Evolutionary conservation across 2,113 vertebrate genomes (phyloP).

Genomic region (Brienomyrus longianalis): DNA sequence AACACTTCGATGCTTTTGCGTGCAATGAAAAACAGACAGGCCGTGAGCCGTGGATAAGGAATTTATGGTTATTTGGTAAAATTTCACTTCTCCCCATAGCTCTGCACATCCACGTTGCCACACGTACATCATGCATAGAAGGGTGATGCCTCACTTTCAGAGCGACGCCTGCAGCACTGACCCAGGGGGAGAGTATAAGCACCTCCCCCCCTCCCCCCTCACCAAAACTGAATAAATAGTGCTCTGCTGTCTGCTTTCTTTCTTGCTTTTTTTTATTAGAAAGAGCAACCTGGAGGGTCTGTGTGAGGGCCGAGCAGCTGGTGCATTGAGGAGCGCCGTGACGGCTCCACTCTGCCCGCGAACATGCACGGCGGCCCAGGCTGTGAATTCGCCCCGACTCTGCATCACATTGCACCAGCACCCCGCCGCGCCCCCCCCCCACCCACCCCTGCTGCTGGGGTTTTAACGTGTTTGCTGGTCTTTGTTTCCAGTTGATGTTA

Average conservation of each 20-base stretch:
- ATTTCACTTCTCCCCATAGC: neutral
- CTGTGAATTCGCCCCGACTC: neutral
- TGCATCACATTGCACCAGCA: neutral
- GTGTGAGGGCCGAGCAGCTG: conserved; percentile 63
- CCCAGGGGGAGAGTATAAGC: neutral
- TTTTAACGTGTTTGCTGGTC: neutral
- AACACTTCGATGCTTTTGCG: neutral
- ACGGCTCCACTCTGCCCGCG: neutral
- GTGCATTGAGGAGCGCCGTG: conserved; percentile 49
- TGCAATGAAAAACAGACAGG: neutral
- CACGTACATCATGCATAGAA: neutral
- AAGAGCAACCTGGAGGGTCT: conserved; percentile 61
- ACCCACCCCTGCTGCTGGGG: neutral
- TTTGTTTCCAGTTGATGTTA: conserved; percentile 18
- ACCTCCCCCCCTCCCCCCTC: conserved; percentile 28
- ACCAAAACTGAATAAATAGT: conserved; percentile 53
- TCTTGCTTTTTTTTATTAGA: conserved; percentile 34
- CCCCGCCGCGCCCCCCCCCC: neutral
- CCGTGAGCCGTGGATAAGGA: neutral
- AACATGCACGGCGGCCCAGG: neutral
- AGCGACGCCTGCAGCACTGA: neutral
- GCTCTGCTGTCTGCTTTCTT: conserved; percentile 56
- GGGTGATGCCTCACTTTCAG: neutral
- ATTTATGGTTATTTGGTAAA: conserved; percentile 20
- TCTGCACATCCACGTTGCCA: neutral